Evolutionary conservation across 2,888 invertebrate species (phyloP).

Genomic region (Patella caerulea): DNA sequence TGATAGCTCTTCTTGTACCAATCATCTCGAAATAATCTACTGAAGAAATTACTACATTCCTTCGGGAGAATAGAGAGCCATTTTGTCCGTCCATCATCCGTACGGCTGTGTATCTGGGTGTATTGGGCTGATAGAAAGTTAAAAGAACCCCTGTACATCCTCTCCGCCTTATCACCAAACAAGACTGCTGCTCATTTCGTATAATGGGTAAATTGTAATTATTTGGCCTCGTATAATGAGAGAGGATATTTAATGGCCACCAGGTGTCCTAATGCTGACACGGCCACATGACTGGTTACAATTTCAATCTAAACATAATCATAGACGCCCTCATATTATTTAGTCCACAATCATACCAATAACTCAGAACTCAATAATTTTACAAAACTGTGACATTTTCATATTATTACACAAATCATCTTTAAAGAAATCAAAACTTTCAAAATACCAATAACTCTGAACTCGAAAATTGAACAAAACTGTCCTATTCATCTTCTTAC

Average conservation of each 20-base stretch:
- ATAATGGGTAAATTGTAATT: constrained; percentile 38
- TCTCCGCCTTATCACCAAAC: constrained; percentile 23
- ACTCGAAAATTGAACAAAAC: too few relatives aligned
- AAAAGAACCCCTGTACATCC: background rate
- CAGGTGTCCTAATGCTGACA: constrained; percentile 29
- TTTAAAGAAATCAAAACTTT: too few relatives aligned
- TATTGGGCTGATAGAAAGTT: too few relatives aligned
- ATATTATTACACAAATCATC: too few relatives aligned
- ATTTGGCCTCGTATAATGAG: constrained; percentile 32
- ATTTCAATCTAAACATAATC: constrained; percentile 7
- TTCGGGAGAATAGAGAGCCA: constrained; percentile 30
- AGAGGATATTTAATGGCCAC: constrained; percentile 24
- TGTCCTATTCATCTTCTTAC: too few relatives aligned
- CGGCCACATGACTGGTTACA: constrained; percentile 6
- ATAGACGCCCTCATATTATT: background rate
- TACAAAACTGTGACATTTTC: too few relatives aligned
- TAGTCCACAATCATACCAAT: background rate
- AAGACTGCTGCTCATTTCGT: constrained; percentile 24
- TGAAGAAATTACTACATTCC: constrained; percentile 37
- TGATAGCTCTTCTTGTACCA: constrained; percentile 28
- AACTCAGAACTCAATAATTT: too few relatives aligned
- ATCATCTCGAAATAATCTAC: constrained; percentile 38
- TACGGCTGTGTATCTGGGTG: background rate
- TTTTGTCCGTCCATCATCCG: constrained; percentile 20
- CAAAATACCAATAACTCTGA: too few relatives aligned